Percentiles rank a stretch among this genome's conserved stretches.
Evolutionary conservation across 2,888 invertebrate genomes (phyloP).

Genomic region (Parascotia fuliginaria): DNA sequence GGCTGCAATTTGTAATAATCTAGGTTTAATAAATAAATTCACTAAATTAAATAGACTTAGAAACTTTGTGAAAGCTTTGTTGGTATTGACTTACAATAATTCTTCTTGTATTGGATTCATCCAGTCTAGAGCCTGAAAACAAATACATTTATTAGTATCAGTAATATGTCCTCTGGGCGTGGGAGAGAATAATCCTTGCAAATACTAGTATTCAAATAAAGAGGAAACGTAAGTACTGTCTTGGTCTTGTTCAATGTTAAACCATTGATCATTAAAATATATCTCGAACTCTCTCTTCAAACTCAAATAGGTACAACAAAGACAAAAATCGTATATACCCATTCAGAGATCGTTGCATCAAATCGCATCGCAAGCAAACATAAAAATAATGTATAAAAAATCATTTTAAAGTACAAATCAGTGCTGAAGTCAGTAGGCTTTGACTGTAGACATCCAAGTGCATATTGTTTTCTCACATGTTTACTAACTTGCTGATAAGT

Average conservation of each 20-base stretch:
- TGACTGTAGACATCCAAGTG: conserved; percentile 38
- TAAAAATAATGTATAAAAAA: conserved; percentile 39
- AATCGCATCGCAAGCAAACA: conserved; percentile 42
- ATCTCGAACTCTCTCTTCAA: too few relatives aligned
- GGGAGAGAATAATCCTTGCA: too few relatives aligned
- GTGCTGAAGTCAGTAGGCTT: conserved; percentile 17
- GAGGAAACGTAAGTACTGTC: too few relatives aligned
- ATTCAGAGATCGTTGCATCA: conserved; percentile 39
- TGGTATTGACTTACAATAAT: too few relatives aligned
- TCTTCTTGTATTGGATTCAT: conserved; percentile 67
- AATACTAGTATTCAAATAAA: too few relatives aligned
- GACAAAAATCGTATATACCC: conserved; percentile 26
- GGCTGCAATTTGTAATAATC: not conserved
- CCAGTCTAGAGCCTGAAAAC: conserved; percentile 65
- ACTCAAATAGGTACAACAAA: too few relatives aligned
- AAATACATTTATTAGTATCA: not conserved
- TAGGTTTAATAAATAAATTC: not conserved
- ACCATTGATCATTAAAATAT: too few relatives aligned
- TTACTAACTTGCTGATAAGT: conserved; percentile 56
- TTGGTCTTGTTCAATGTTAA: too few relatives aligned
- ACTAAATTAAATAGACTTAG: too few relatives aligned
- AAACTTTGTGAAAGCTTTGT: too few relatives aligned
- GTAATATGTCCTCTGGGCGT: too few relatives aligned
- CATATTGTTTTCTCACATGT: conserved; percentile 45
- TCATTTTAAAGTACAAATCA: conserved; percentile 40